These are phyloP conservation scores for Halichoerus grypus DNA, from an alignment of 2,113 vertebrate genomes.

Conservation along the genomic window DNA sequence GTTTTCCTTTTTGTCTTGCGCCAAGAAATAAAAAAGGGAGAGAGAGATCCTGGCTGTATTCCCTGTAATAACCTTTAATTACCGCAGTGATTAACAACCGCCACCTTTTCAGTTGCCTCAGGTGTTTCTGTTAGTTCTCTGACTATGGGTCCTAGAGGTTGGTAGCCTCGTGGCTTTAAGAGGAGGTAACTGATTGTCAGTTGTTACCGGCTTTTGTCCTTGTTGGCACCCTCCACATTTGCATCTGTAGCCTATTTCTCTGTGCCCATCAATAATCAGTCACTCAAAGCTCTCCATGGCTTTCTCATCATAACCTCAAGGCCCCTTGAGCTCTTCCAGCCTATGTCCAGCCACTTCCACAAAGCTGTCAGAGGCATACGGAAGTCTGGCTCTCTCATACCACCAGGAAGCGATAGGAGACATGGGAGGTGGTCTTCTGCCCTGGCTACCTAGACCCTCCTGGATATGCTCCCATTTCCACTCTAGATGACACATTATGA, in stretches of 20 bases:
- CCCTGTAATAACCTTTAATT: slow-evolving; percentile 43
- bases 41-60: slow-evolving; percentile 4
- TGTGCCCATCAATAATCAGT: background rate
- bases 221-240: background rate
- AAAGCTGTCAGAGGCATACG: background rate
- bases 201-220: slow-evolving; percentile 10
- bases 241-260: slow-evolving; percentile 17
- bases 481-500: background rate
- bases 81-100: slow-evolving; percentile 5
- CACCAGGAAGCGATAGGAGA: slow-evolving; percentile 13
- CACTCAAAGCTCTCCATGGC: background rate
- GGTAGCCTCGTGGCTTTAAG: background rate
- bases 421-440: background rate
- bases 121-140: slow-evolving; percentile 50
- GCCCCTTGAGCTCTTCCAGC: background rate
- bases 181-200: slow-evolving; percentile 13
- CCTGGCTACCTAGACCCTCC: background rate
- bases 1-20: slow-evolving; percentile 59
- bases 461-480: slow-evolving; percentile 23
- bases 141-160: background rate
- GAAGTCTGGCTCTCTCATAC: background rate
- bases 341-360: background rate
- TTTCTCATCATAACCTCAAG: slow-evolving; percentile 43
- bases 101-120: background rate
- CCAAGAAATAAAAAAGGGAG: slow-evolving; percentile 37